A percentile compares a stretch with the other conserved stretches of the same genome.
Evolutionary conservation across 2,888 invertebrate genomes (phyloP).

Genomic region (Linnaemya vulpina): DNA sequence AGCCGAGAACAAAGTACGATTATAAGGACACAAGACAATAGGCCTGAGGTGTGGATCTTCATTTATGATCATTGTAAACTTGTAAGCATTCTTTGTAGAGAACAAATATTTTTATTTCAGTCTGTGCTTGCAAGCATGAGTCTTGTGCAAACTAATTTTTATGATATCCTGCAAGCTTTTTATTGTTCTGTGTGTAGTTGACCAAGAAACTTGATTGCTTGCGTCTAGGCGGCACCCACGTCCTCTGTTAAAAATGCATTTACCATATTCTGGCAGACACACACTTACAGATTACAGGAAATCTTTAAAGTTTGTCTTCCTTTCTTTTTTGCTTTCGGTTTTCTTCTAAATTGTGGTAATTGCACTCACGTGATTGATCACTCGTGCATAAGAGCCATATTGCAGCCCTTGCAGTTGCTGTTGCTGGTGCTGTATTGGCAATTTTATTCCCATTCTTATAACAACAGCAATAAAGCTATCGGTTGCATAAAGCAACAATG

Average conservation of each 20-base stretch:
- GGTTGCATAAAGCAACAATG: constrained; percentile 67
- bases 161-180: constrained; percentile 56
- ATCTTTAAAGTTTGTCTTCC: constrained; percentile 30
- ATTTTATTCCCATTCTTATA: constrained; percentile 54
- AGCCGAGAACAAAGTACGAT: background rate
- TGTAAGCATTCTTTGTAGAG: constrained; percentile 44
- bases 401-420: constrained; percentile 44
- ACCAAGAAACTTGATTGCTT: constrained; percentile 66
- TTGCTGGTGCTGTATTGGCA: constrained; percentile 29
- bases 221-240: constrained; percentile 74
- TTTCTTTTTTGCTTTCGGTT: constrained; percentile 43
- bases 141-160: constrained; percentile 62
- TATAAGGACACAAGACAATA: background rate
- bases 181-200: constrained; percentile 46
- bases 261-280: constrained; percentile 25
- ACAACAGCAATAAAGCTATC: constrained; percentile 57
- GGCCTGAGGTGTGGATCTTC: constrained; percentile 71
- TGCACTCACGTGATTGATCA: constrained; percentile 76
- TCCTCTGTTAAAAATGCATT: constrained; percentile 61
- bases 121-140: constrained; percentile 2
- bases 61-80: constrained; percentile 59
- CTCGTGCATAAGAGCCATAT: constrained; percentile 70
- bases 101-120: background rate
- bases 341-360: constrained; percentile 75
- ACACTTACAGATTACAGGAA: constrained; percentile 39